Evolutionary conservation across 2,113 vertebrate species (phyloP), one percentile per base, ranked within the genome.

Genomic region (Ceuthmochares aereus): DNA sequence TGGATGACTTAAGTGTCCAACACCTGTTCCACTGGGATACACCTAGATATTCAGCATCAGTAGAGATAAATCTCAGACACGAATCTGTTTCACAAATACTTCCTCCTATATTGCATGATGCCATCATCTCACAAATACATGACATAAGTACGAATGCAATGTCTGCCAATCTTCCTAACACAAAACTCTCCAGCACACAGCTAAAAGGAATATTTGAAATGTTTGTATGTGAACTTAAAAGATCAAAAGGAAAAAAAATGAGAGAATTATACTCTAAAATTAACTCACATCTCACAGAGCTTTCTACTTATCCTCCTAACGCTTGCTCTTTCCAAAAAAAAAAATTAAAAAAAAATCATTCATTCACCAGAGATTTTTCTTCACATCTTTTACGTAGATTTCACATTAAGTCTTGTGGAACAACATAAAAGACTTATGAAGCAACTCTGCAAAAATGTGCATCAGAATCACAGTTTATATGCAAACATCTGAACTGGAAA

Each of bases 291-390:
- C 27, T 78, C 56, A 29, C 7, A 45, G 21, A 78, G 45, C 37
- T 76, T 87, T 43, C 54, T 34, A 29, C 32, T 87, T 52, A 36
- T 80, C 25, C 42, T 77, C 64, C 42, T 55, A 77, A 47, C 3
- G 14, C 12, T 75, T n/a, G n/a, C n/a, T n/a, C n/a, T n/a, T n/a
- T n/a, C n/a, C n/a, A n/a, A n/a, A n/a, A n/a, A n/a, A n/a, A n/a
- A n/a, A n/a, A n/a, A n/a, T n/a, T n/a, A n/a, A n/a, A n/a, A n/a
- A n/a, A n/a, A n/a, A n/a, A n/a, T 42, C 4, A 16, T 49, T 85
- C 56, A 92, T 85, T 96, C 78, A 73, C 89, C 70, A 77, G 40
- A 47, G 59, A 59, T 87, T 94, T 89, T 95, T 91, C 10, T 16
- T 88, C 51, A 51, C 14, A 34, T 93, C 69, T 43, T 75, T 42